phyloP scores from a whole-genome alignment of 2,113 vertebrate species.

The Prinia subflava region DNA sequence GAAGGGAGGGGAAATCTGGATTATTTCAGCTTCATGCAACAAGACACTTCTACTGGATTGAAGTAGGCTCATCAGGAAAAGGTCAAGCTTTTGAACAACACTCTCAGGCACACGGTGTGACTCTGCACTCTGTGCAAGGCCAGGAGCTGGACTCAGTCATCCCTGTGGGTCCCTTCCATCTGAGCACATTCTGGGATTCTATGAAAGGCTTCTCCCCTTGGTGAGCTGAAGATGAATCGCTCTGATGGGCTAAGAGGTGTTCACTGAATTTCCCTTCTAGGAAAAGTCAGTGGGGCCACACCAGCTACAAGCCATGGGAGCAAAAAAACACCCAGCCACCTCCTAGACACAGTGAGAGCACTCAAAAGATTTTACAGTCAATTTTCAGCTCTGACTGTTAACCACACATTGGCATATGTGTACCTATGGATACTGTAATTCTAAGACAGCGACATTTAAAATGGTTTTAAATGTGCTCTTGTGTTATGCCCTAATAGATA shows the following conservation, averaged over 20 bases:
- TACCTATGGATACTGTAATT: neutral
- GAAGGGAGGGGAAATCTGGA: neutral
- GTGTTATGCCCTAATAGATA: neutral
- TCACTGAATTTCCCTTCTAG: neutral
- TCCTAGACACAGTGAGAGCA: neutral
- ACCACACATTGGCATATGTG: neutral
- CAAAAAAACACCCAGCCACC: too few relatives aligned
- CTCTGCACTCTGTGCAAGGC: neutral
- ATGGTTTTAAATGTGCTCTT: neutral
- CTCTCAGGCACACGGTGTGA: neutral
- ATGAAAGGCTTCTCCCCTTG: neutral
- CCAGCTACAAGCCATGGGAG: neutral
- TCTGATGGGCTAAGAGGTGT: neutral
- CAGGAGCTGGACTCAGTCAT: neutral
- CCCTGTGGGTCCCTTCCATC: neutral
- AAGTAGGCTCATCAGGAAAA: neutral
- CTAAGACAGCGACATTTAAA: neutral
- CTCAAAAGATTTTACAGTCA: neutral
- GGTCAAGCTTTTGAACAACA: neutral
- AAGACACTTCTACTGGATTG: neutral
- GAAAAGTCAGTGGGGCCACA: neutral
- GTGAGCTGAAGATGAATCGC: neutral
- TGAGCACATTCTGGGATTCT: neutral
- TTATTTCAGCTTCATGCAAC: neutral
- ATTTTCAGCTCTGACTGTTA: neutral